These are phyloP conservation scores for Drosophila leonis DNA, from an alignment of 2,888 invertebrate species.

Conservation along the genomic window DNA sequence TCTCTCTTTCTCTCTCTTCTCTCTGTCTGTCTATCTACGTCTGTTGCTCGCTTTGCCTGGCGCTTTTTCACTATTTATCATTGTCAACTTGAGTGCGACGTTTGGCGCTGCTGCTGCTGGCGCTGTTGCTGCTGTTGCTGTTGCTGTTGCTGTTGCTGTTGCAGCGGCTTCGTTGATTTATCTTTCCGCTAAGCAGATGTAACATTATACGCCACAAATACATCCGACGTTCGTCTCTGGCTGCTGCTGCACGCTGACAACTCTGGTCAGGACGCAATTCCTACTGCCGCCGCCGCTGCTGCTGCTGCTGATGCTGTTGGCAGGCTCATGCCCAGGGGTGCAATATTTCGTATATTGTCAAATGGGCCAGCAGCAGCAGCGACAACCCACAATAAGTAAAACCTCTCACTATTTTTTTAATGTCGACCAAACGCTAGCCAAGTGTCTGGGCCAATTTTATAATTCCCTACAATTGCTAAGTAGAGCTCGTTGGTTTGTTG, in stretches of 20 bases:
- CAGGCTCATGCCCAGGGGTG: constrained; percentile 71
- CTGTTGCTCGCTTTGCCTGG: constrained; percentile 66
- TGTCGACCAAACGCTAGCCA: constrained; percentile 32
- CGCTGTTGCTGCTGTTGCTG: constrained; percentile 26
- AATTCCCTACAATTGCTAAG: constrained; percentile 9
- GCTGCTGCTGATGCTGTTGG: constrained; percentile 24
- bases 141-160: constrained; percentile 19
- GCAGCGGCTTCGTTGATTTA: constrained; percentile 71
- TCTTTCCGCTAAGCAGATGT: constrained; percentile 81
- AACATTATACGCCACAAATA: constrained; percentile 81
- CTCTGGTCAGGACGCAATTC: constrained; percentile 58
- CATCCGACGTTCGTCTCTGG: constrained; percentile 73
- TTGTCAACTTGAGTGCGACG: constrained; percentile 81
- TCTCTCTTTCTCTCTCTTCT: constrained; percentile 8
- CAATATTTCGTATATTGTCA: constrained; percentile 81
- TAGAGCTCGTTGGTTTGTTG: constrained; percentile 12
- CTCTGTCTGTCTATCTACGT: constrained; percentile 30
- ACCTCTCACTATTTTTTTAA: constrained; percentile 40
- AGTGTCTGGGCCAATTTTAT: constrained; percentile 58
- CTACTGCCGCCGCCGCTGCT: constrained; percentile 10
- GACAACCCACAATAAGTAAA: constrained; percentile 52
- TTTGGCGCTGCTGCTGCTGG: constrained; percentile 70
- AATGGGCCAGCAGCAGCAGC: constrained; percentile 55
- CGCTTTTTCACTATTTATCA: constrained; percentile 81
- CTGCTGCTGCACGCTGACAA: constrained; percentile 63